Evolutionary conservation across 2,888 invertebrate genomes (phyloP).

Genomic region (Chrysolina americana): DNA sequence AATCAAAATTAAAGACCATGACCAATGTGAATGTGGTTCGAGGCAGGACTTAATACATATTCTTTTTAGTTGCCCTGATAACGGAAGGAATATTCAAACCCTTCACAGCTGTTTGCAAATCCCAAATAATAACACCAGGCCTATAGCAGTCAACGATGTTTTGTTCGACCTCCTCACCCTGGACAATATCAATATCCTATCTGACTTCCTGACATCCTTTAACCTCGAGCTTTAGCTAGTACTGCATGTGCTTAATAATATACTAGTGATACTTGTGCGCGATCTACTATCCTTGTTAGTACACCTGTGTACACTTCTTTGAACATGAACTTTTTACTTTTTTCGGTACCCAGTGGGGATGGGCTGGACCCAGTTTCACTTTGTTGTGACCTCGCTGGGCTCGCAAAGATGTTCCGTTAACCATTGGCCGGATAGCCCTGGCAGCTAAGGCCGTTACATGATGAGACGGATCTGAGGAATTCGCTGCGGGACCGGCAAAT

Average conservation of each 20-base stretch:
- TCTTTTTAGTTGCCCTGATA: background rate
- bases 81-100: background rate
- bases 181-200: too few relatives aligned
- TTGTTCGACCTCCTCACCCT: background rate
- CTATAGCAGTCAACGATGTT: background rate
- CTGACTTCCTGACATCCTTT: too few relatives aligned
- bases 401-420: background rate
- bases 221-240: too few relatives aligned
- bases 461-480: too few relatives aligned
- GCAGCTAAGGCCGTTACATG: conserved; percentile 6
- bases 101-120: background rate
- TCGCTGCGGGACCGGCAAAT: too few relatives aligned
- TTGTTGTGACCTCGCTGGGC: background rate
- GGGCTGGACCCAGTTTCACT: background rate
- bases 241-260: too few relatives aligned
- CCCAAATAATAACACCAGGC: background rate
- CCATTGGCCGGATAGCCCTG: background rate
- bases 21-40: background rate
- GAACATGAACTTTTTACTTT: background rate
- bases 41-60: background rate
- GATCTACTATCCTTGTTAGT: background rate
- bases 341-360: background rate
- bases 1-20: background rate
- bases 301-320: too few relatives aligned
- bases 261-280: background rate